Evolutionary conservation across 2,888 invertebrate species (phyloP).

Genomic region (Emmelina monodactyla): DNA sequence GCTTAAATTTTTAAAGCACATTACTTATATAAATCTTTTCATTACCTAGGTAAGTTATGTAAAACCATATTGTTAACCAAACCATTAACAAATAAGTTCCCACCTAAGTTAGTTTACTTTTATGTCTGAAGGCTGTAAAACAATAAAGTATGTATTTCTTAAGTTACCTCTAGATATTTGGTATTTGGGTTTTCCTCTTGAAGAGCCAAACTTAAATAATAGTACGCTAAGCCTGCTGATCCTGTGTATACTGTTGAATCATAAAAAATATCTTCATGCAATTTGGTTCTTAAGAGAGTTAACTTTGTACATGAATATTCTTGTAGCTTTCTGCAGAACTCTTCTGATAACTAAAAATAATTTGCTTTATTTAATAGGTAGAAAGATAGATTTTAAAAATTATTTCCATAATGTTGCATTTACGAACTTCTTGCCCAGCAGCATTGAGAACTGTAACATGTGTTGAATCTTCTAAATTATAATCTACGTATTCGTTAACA

Average conservation of each 20-base stretch:
- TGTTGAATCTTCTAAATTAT: too few relatives aligned
- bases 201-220: slow-evolving; percentile 61
- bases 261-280: slow-evolving; percentile 46
- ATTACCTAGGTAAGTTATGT: too few relatives aligned
- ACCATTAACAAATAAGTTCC: too few relatives aligned
- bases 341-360: slow-evolving; percentile 50
- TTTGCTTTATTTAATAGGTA: too few relatives aligned
- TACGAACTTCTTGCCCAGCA: too few relatives aligned
- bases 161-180: not conserved
- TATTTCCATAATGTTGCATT: too few relatives aligned
- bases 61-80: too few relatives aligned
- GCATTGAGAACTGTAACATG: too few relatives aligned
- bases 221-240: slow-evolving; percentile 72
- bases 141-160: not conserved
- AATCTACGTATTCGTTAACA: too few relatives aligned
- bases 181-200: slow-evolving; percentile 20
- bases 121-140: too few relatives aligned
- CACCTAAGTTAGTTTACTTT: too few relatives aligned
- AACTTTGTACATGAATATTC: slow-evolving; percentile 46
- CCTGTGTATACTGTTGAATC: slow-evolving; percentile 82
- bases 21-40: not conserved
- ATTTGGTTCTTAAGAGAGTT: slow-evolving; percentile 34
- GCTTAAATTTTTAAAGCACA: not conserved
- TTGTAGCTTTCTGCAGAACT: slow-evolving; percentile 41
- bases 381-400: too few relatives aligned